Percentiles rank a stretch among this genome's conserved stretches.
These are phyloP conservation scores for Cancer borealis DNA, from an alignment of 2,888 invertebrate species.

Conservation along the genomic window DNA sequence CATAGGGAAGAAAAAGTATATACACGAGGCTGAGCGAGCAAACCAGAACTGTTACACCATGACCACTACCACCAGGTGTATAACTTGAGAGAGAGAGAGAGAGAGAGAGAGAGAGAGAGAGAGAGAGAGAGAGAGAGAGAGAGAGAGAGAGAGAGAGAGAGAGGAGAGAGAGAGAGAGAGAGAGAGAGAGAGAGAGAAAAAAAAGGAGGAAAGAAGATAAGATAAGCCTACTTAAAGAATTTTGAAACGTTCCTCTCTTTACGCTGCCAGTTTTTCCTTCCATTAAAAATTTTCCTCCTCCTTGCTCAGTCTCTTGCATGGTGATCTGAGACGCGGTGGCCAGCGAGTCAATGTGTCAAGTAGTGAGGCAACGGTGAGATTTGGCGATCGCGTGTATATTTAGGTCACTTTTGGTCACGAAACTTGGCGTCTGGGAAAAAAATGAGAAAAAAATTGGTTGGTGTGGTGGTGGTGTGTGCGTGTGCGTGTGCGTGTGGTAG, in stretches of 20 bases:
- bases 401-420: background rate
- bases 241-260: conserved; percentile 1
- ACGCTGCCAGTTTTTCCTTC: background rate
- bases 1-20: background rate
- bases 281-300: background rate
- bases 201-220: background rate
- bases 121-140: background rate
- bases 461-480: background rate
- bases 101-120: too few species aligned
- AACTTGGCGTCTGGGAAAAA: too few species aligned
- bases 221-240: background rate
- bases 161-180: background rate
- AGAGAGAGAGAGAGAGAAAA: background rate
- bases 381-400: background rate
- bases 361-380: background rate
- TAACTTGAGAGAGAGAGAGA: too few species aligned
- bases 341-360: too few species aligned
- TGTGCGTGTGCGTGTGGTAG: background rate
- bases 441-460: background rate
- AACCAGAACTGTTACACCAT: conserved; percentile 9
- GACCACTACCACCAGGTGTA: background rate
- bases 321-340: too few species aligned
- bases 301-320: background rate
- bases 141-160: too few species aligned
- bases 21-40: background rate